Percentiles rank a stretch among this genome's conserved stretches.
Conservation (phyloP, 2,888 invertebrate species). For the Dinocampus coccinellae region DNA sequence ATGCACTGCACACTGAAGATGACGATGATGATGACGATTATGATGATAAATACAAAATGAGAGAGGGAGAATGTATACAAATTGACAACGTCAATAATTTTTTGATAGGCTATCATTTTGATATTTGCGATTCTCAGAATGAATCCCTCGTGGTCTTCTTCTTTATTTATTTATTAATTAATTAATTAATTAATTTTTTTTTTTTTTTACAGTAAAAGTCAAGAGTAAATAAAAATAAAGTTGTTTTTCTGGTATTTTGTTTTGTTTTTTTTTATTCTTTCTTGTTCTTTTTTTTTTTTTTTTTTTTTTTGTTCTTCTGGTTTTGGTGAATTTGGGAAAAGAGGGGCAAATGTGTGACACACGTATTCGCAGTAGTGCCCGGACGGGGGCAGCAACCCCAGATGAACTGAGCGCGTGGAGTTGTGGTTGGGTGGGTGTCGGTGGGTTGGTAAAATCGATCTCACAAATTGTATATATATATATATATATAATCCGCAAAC, state of each 20-base stretch:
- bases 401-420: constrained; percentile 56
- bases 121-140: too few relatives aligned
- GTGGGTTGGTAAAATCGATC: constrained; percentile 65
- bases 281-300: too few relatives aligned
- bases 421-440: constrained; percentile 38
- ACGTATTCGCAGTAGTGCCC: constrained; percentile 53
- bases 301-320: not conserved
- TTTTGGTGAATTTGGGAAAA: not conserved
- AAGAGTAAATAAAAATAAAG: too few relatives aligned
- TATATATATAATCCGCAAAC: too few relatives aligned
- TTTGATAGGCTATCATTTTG: constrained; percentile 34
- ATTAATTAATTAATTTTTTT: not conserved
- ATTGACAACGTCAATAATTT: too few relatives aligned
- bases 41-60: too few relatives aligned
- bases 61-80: not conserved
- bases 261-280: too few relatives aligned
- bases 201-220: too few relatives aligned
- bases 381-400: constrained; percentile 68
- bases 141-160: too few relatives aligned
- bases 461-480: constrained; percentile 56
- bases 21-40: not conserved
- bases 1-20: not conserved
- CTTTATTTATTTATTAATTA: too few relatives aligned
- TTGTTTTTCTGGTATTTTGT: too few relatives aligned
- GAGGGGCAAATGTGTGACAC: not conserved